phyloP scores from a whole-genome alignment of 2,797 vertebrate genomes.

The Amblyraja radiata region DNA sequence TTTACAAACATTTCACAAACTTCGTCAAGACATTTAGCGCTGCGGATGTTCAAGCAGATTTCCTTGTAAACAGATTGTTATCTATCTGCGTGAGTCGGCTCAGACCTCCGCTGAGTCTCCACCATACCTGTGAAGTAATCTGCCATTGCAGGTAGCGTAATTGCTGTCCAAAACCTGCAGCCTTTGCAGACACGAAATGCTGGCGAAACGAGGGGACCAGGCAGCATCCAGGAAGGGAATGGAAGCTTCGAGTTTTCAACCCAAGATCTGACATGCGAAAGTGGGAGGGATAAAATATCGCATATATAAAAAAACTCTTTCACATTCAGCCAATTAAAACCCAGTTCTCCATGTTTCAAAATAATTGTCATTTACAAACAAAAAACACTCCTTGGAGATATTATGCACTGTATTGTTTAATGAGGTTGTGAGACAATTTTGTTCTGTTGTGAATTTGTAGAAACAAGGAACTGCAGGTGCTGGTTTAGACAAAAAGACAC shows the following conservation, averaged over 20 bases:
- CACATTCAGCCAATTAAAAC: background rate
- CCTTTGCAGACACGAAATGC: too few species aligned
- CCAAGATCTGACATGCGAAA: background rate
- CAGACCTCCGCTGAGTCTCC: background rate
- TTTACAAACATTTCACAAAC: background rate
- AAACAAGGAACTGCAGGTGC: too few species aligned
- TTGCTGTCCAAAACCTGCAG: background rate
- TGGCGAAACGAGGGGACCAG: too few species aligned
- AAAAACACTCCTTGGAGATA: too few species aligned
- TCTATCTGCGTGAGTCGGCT: too few species aligned
- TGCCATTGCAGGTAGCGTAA: background rate
- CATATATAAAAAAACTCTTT: too few species aligned
- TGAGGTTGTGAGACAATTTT: background rate
- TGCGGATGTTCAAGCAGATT: background rate
- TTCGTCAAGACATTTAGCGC: background rate
- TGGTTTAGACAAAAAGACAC: too few species aligned
- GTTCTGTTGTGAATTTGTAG: background rate
- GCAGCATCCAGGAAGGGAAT: too few species aligned
- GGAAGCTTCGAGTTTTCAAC: too few species aligned
- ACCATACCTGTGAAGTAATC: background rate
- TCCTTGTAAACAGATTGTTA: background rate
- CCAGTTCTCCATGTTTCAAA: background rate
- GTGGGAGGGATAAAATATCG: slow-evolving; percentile 2
- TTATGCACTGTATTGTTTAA: background rate
- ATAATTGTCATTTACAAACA: background rate